Base-by-base conservation (phyloP, 23 tunicate genomes). In the Aplidium turbinatum region DNA sequence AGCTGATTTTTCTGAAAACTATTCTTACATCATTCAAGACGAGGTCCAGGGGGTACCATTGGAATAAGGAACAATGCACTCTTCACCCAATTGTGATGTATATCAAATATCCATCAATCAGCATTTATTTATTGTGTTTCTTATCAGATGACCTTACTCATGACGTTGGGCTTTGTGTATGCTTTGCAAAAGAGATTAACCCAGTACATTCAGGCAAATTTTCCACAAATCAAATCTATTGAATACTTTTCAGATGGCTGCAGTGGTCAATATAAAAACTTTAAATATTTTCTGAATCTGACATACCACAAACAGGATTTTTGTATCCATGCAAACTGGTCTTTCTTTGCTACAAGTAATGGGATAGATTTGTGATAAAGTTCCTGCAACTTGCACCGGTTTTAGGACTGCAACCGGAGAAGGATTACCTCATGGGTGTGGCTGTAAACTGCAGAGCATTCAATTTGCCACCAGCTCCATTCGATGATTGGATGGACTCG, bases 251-350 rank as follows among this genome's bases (percentile, higher is more conserved):
- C 75, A 16, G 61, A 68, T 68, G 68, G 75, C 13, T 68, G n/a
- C n/a, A n/a, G 75, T 68, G 75, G n/a, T 29, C 75, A 68, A 68
- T 68, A 47, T 25, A 68, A 47, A 47, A 68, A 7, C 39, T 68
- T 47, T 29, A 68, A 68, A 68, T 9, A n/a, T n/a, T n/a, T n/a
- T n/a, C 9, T 29, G 24, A n/a, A 22, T 23, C 13, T 42, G 29
- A 57, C 63, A 54, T 54, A 54, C 60, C 23, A 54, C 60, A 54
- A 54, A n/a, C 60, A 54, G 6, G 60, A 54, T 54, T 54, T 54
- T 54, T 13, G 22, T 54, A 13, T 54, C 4, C 22, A n/a, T n/a
- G n/a, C n/a, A n/a, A n/a, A n/a, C n/a, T n/a, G n/a, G n/a, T n/a
- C n/a, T n/a, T n/a, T n/a, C n/a, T n/a, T n/a, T n/a, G n/a, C n/a